These are phyloP conservation scores for Lasius fuliginosus DNA, from an alignment of 2,888 invertebrate species.

Conservation along the genomic window DNA sequence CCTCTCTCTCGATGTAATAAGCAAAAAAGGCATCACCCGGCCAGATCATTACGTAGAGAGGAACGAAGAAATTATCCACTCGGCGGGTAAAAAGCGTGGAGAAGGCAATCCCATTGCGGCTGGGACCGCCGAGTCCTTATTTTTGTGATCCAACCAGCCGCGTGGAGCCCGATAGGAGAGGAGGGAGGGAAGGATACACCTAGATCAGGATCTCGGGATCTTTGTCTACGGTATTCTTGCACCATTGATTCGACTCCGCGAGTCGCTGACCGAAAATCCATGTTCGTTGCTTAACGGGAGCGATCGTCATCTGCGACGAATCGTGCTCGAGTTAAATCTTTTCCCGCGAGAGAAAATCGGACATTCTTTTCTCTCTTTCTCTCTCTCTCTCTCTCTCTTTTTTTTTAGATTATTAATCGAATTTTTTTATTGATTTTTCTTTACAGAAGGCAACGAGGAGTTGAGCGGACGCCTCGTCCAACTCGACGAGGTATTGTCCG, in stretches of 20 bases:
- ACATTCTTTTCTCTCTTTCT: background rate
- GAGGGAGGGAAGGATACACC: background rate
- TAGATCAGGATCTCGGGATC: conserved; percentile 49
- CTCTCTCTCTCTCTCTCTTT: background rate
- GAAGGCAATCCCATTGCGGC: conserved; percentile 78
- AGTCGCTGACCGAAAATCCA: conserved; percentile 59
- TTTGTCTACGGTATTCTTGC: conserved; percentile 70
- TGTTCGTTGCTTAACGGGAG: conserved; percentile 37
- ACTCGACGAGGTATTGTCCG: conserved; percentile 78
- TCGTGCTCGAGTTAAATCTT: background rate
- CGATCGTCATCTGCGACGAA: conserved; percentile 12
- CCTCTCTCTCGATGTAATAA: conserved; percentile 76
- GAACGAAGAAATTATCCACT: conserved; percentile 82
- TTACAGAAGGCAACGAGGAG: conserved; percentile 66
- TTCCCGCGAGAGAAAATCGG: conserved; percentile 22
- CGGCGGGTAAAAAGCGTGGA: conserved; percentile 83
- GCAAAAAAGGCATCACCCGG: conserved; percentile 81
- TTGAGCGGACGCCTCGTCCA: conserved; percentile 78
- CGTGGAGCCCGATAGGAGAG: conserved; percentile 21
- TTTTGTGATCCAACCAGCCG: conserved; percentile 68
- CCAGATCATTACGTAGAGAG: conserved; percentile 80
- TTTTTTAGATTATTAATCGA: background rate
- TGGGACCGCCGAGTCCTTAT: conserved; percentile 78
- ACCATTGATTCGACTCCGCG: conserved; percentile 43
- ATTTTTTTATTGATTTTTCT: background rate